phyloP scores from a whole-genome alignment of 2,888 invertebrate genomes.

The Chymomyza amoena region DNA sequence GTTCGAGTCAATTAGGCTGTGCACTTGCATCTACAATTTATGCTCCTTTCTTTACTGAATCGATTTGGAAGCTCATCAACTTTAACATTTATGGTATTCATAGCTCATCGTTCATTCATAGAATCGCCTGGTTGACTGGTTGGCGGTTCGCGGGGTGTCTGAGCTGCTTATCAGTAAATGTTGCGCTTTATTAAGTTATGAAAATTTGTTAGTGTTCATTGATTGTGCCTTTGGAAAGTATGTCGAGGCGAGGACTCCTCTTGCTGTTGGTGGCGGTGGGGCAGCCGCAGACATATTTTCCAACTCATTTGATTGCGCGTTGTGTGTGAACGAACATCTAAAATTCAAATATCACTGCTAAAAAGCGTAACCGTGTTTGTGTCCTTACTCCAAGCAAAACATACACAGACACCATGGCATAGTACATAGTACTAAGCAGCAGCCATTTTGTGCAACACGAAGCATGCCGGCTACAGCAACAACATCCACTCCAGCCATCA shows the following conservation, averaged over 20 bases:
- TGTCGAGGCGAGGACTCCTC: background rate
- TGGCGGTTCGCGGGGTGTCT: background rate
- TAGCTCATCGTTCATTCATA: slow-evolving; percentile 39
- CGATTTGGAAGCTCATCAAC: slow-evolving; percentile 16
- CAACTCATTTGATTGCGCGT: slow-evolving; percentile 68
- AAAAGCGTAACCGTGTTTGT: slow-evolving; percentile 59
- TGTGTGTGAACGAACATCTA: slow-evolving; percentile 41
- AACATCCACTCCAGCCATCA: slow-evolving; percentile 15
- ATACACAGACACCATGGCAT: background rate
- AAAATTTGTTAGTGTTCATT: slow-evolving; percentile 33
- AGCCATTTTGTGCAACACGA: slow-evolving; percentile 39
- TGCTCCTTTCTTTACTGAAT: slow-evolving; percentile 30
- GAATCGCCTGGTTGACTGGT: slow-evolving; percentile 9
- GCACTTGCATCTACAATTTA: slow-evolving; percentile 23
- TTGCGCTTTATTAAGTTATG: slow-evolving; percentile 52
- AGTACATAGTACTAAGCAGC: background rate
- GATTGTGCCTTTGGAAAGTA: slow-evolving; percentile 20
- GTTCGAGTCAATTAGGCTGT: slow-evolving; percentile 26
- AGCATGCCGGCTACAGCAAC: slow-evolving; percentile 9
- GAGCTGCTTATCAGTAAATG: slow-evolving; percentile 50
- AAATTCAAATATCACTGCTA: slow-evolving; percentile 66
- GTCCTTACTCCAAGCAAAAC: slow-evolving; percentile 14
- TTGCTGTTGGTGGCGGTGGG: slow-evolving; percentile 10
- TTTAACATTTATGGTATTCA: slow-evolving; percentile 30
- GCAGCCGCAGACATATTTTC: slow-evolving; percentile 72